Conservation (phyloP, 2,888 invertebrate species). For the Hypolimnas misippus region DNA sequence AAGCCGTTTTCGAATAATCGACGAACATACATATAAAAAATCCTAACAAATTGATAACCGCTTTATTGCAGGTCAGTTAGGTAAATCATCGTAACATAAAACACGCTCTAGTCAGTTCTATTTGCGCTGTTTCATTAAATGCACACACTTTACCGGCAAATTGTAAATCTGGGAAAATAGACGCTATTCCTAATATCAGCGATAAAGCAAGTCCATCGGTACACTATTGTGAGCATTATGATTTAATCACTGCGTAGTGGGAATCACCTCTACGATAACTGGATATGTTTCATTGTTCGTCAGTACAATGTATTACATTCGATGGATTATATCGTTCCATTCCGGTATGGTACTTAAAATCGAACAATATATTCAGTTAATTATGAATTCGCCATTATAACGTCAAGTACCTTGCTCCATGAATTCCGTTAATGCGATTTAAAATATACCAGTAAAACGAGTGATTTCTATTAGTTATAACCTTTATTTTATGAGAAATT, state of each 20-base stretch:
- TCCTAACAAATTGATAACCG: too few relatives aligned
- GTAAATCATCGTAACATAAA: too few relatives aligned
- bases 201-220: neutral
- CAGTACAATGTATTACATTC: constrained; percentile 26
- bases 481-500: too few relatives aligned
- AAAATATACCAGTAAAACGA: too few relatives aligned
- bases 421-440: neutral
- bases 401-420: constrained; percentile 12
- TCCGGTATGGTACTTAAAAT: constrained; percentile 17
- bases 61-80: too few relatives aligned
- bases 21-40: too few relatives aligned
- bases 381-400: constrained; percentile 21
- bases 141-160: neutral
- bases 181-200: neutral
- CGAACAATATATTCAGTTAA: constrained; percentile 21
- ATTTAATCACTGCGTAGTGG: constrained; percentile 21
- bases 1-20: too few relatives aligned
- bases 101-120: neutral
- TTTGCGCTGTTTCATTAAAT: neutral
- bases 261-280: constrained; percentile 15
- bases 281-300: constrained; percentile 26
- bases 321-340: constrained; percentile 2
- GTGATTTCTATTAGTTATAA: too few relatives aligned
- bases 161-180: neutral
- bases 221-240: neutral